phyloP scores from a whole-genome alignment of 2,797 vertebrate species.

The Coregonus sp. region DNA sequence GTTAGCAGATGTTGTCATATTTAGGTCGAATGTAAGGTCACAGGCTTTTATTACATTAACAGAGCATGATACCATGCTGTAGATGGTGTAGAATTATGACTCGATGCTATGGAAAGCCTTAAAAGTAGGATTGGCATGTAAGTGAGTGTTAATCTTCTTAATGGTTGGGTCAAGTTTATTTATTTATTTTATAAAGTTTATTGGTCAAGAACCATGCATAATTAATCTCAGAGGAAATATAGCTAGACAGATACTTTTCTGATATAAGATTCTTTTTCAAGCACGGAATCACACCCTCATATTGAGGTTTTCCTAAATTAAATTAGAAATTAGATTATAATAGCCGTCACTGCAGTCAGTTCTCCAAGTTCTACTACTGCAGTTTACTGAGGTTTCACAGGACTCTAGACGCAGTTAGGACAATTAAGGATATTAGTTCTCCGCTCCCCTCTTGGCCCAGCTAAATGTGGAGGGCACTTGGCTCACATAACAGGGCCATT shows the following conservation, averaged over 20 bases:
- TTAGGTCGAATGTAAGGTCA: neutral
- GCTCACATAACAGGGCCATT: neutral
- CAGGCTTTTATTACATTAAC: neutral
- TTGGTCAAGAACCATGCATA: neutral
- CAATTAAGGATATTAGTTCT: neutral
- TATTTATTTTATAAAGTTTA: neutral
- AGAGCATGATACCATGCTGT: neutral
- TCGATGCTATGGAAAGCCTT: neutral
- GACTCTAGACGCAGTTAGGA: conserved; percentile 1
- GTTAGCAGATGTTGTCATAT: conserved; percentile 5
- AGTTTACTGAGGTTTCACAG: neutral
- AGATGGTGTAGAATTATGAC: neutral
- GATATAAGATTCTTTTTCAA: neutral
- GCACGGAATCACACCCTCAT: neutral
- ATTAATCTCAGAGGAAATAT: neutral
- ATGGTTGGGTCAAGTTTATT: neutral
- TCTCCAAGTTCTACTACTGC: neutral
- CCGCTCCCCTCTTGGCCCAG: neutral
- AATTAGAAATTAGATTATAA: neutral
- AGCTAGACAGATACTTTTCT: neutral
- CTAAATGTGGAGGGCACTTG: neutral
- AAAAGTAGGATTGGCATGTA: neutral
- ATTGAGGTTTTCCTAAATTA: neutral
- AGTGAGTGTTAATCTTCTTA: neutral
- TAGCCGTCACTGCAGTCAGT: neutral